A percentile compares a stretch with the other conserved stretches of the same genome.
Evolutionary conservation across 2,888 invertebrate species (phyloP).

Genomic region (Rhopalosiphum nymphaeae): DNA sequence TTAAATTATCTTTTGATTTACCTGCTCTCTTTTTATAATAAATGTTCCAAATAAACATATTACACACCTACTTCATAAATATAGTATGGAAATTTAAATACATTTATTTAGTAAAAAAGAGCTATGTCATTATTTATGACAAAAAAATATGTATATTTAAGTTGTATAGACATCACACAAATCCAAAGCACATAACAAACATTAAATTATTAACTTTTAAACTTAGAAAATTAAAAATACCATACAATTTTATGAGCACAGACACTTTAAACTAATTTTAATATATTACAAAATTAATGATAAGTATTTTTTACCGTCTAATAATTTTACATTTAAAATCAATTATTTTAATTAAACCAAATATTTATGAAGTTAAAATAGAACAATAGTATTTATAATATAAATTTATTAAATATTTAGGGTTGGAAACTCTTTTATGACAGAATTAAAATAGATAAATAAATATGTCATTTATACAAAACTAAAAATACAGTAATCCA

Average conservation of each 20-base stretch:
- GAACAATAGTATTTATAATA: neutral
- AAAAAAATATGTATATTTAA: neutral
- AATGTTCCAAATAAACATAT: neutral
- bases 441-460: neutral
- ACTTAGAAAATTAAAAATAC: neutral
- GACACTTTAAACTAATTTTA: neutral
- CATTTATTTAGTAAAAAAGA: neutral
- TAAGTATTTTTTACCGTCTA: neutral
- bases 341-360: neutral
- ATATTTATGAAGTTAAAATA: neutral
- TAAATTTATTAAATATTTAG: neutral
- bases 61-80: neutral
- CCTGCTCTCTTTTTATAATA: neutral
- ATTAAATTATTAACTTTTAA: neutral
- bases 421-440: neutral
- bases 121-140: neutral
- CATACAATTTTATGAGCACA: neutral
- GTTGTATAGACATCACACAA: neutral
- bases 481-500: neutral
- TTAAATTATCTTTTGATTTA: neutral
- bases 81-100: neutral
- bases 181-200: neutral
- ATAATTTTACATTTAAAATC: neutral
- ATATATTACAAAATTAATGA: neutral
- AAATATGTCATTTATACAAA: neutral